phyloP scores from a whole-genome alignment of 2,888 invertebrate genomes.

The Crocallis elinguaria region DNA sequence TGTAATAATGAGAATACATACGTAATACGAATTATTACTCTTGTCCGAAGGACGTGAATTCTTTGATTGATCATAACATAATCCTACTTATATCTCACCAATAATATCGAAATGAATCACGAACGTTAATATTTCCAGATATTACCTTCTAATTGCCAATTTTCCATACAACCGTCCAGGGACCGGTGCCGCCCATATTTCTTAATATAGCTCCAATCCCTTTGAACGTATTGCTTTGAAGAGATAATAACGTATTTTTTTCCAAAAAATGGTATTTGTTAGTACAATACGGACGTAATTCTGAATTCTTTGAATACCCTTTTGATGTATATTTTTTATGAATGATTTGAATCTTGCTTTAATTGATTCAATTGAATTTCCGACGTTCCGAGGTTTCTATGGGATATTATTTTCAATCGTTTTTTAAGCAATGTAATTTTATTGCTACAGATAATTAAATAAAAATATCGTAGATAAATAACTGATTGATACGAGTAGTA shows the following conservation, averaged over 20 bases:
- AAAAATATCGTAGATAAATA: no score
- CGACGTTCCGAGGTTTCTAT: no score
- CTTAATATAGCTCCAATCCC: conserved; percentile 1
- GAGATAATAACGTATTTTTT: conserved; percentile 10
- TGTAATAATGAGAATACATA: no score
- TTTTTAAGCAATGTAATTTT: no score
- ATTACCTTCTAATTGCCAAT: conserved; percentile 11
- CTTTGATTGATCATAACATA: no score
- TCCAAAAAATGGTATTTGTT: neutral
- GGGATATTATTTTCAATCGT: no score
- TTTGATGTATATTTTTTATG: neutral
- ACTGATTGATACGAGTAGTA: no score
- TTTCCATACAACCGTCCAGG: conserved; percentile 5
- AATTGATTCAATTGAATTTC: no score
- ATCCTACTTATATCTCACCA: neutral
- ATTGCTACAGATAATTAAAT: no score
- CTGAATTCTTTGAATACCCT: neutral
- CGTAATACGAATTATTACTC: no score
- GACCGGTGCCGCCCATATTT: neutral
- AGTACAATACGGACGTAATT: conserved; percentile 4
- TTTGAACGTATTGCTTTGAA: conserved; percentile 14
- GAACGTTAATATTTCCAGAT: neutral
- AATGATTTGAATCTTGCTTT: neutral
- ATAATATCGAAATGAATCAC: neutral
- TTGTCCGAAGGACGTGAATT: no score